These are phyloP conservation scores for Menura novaehollandiae DNA, from an alignment of 2,113 vertebrate genomes.

Conservation along the genomic window DNA sequence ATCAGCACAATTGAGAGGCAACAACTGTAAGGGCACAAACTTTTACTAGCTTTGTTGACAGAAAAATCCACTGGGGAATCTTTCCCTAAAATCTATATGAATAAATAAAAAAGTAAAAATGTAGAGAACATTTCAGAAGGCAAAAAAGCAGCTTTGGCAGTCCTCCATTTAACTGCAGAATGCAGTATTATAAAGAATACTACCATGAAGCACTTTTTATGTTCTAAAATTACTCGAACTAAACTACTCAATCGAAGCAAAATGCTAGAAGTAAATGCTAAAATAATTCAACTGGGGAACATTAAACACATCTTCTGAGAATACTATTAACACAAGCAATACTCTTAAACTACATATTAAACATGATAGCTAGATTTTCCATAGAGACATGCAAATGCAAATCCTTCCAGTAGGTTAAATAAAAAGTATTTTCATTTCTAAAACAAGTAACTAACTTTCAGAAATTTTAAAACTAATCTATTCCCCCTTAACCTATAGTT, in stretches of 20 bases:
- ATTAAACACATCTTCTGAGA: conserved; percentile 25
- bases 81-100: not conserved
- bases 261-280: not conserved
- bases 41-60: not conserved
- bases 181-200: not conserved
- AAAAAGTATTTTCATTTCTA: not conserved
- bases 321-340: not conserved
- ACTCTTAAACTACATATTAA: not conserved
- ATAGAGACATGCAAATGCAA: not conserved
- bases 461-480: not conserved
- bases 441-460: not conserved
- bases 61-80: not conserved
- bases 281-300: conserved; percentile 3
- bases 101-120: not conserved
- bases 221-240: not conserved
- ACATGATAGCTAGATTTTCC: not conserved
- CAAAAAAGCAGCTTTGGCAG: not conserved
- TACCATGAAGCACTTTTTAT: not conserved
- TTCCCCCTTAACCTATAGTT: not conserved
- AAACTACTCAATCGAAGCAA: not conserved
- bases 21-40: not conserved
- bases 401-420: not conserved
- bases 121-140: not conserved
- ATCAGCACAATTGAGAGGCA: accelerated
- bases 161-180: not conserved